Percentiles rank a stretch among this genome's conserved stretches.
phyloP scores from a whole-genome alignment of 2,888 invertebrate species.

The Protophormia terraenovae region DNA sequence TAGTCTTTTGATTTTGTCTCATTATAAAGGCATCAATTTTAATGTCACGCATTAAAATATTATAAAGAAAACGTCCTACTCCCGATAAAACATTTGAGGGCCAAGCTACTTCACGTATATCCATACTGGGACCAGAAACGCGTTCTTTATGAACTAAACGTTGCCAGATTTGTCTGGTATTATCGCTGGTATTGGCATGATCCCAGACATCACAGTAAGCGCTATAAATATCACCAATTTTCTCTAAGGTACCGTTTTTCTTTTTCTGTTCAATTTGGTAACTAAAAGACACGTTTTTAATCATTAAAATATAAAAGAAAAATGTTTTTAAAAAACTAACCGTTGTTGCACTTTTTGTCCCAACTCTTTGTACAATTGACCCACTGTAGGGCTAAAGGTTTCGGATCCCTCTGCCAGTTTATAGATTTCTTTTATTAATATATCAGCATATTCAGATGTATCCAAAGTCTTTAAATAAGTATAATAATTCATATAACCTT shows the following conservation, averaged over 20 bases:
- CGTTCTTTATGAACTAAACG: constrained; percentile 83
- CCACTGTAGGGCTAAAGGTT: constrained; percentile 88
- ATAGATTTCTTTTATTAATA: constrained; percentile 87
- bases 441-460: constrained; percentile 84
- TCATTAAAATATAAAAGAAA: not conserved
- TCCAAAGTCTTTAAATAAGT: constrained; percentile 88
- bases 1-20: constrained; percentile 78
- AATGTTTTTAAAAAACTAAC: constrained; percentile 50
- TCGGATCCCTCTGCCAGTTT: constrained; percentile 90
- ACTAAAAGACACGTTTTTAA: constrained; percentile 76
- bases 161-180: constrained; percentile 89
- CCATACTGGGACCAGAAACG: constrained; percentile 84
- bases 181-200: constrained; percentile 80
- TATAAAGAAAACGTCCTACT: constrained; percentile 92
- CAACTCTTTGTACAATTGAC: constrained; percentile 85
- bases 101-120: constrained; percentile 85
- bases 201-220: constrained; percentile 87
- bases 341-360: constrained; percentile 86
- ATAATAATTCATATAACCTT: constrained; percentile 84
- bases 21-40: constrained; percentile 90
- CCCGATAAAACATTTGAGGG: constrained; percentile 84
- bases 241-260: constrained; percentile 85
- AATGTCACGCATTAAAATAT: constrained; percentile 91
- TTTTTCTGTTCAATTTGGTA: constrained; percentile 86
- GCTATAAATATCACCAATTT: constrained; percentile 84